Evolutionary conservation across 1,140 invertebrate genomes (phyloP).

Genomic region (Zelostemma sp.): DNA sequence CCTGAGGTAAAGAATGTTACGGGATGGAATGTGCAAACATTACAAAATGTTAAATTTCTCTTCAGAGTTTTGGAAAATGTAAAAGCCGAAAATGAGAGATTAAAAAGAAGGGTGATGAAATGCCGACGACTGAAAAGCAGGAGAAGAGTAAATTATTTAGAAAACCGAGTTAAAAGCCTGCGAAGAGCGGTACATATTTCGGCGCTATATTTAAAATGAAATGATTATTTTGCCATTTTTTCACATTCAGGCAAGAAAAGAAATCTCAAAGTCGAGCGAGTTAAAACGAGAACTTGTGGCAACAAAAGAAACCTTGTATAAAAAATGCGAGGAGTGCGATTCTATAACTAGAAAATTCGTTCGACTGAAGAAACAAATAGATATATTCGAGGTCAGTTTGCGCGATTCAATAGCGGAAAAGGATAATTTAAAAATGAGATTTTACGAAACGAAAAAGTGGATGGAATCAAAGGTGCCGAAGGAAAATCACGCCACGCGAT

Average conservation of each 20-base stretch:
- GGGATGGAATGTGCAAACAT: not conserved
- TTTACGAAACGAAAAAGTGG: slow-evolving; percentile 41
- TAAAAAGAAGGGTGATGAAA: slow-evolving; percentile 36
- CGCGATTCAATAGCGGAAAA: slow-evolving; percentile 42
- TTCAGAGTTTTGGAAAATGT: slow-evolving; percentile 17
- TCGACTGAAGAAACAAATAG: slow-evolving; percentile 31
- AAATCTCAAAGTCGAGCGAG: slow-evolving; percentile 20
- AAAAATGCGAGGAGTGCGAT: slow-evolving; percentile 29
- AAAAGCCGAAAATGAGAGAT: slow-evolving; percentile 19
- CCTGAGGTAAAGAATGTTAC: slow-evolving; percentile 18
- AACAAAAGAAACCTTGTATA: slow-evolving; percentile 10
- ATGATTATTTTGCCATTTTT: not conserved
- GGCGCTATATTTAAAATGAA: not conserved
- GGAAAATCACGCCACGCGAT: slow-evolving; percentile 14
- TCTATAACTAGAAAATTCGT: slow-evolving; percentile 32
- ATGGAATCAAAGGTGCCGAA: slow-evolving; percentile 23
- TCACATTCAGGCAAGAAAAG: slow-evolving; percentile 24
- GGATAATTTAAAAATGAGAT: slow-evolving; percentile 27
- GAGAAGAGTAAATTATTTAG: not conserved
- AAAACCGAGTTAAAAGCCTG: not conserved
- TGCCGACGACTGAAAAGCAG: not conserved
- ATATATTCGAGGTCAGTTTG: slow-evolving; percentile 28
- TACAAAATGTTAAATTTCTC: not conserved
- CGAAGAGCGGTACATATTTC: not conserved
- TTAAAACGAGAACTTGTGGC: slow-evolving; percentile 27